These are phyloP conservation scores for Eupeodes latifasciatus DNA, from an alignment of 2,888 invertebrate genomes.

Conservation along the genomic window DNA sequence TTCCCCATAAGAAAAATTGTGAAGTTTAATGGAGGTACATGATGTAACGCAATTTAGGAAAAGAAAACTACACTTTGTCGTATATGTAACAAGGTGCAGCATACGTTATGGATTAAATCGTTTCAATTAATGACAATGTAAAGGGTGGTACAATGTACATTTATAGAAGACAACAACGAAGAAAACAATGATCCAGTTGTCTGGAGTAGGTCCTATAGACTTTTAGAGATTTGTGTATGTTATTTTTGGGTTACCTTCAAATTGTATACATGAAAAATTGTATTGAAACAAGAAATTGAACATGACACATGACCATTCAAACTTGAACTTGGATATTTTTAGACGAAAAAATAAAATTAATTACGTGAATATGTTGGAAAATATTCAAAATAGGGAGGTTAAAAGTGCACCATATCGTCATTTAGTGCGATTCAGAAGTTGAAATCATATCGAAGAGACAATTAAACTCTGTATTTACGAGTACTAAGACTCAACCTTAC, in stretches of 20 bases:
- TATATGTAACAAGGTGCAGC: conserved; percentile 73
- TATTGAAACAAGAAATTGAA: conserved; percentile 56
- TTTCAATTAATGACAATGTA: conserved; percentile 58
- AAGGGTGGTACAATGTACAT: conserved; percentile 45
- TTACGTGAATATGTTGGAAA: neutral
- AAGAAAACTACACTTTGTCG: conserved; percentile 69
- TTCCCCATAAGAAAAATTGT: conserved; percentile 48
- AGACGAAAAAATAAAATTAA: neutral
- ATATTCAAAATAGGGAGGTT: too few relatives aligned
- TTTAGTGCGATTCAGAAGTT: too few relatives aligned
- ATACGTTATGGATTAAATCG: conserved; percentile 73
- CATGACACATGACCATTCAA: conserved; percentile 41
- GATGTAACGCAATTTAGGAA: conserved; percentile 70
- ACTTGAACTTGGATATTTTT: conserved; percentile 36
- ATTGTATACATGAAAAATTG: conserved; percentile 30
- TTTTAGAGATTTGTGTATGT: neutral
- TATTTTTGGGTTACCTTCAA: conserved; percentile 48
- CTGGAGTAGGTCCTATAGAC: neutral
- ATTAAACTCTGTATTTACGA: too few relatives aligned
- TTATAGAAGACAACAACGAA: neutral
- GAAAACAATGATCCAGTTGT: neutral
- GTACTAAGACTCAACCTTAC: too few relatives aligned
- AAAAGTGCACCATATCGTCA: too few relatives aligned
- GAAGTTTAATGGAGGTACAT: conserved; percentile 69
- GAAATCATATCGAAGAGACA: too few relatives aligned